Percentiles rank a stretch among this genome's conserved stretches.
Evolutionary conservation across 2,888 invertebrate genomes (phyloP).

Genomic region (Conops quadrifasciatus): DNA sequence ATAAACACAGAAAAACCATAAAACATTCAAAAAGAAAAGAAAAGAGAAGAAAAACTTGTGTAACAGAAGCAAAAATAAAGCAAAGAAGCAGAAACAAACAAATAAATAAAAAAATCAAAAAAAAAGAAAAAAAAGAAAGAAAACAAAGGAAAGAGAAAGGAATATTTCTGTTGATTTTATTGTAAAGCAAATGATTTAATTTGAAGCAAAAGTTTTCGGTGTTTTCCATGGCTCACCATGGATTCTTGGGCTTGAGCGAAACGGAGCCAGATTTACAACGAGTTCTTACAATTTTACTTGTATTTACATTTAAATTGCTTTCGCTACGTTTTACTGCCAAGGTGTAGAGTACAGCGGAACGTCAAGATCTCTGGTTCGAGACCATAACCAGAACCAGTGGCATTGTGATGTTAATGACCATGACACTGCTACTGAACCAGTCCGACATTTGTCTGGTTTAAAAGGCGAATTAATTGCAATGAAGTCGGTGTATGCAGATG

Average conservation of each 20-base stretch:
- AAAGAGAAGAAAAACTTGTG: too few relatives aligned
- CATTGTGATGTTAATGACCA: background rate
- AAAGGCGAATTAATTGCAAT: too few relatives aligned
- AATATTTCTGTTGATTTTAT: slow-evolving; percentile 48
- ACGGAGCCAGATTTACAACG: background rate
- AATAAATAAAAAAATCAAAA: slow-evolving; percentile 5
- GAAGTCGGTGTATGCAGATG: too few relatives aligned
- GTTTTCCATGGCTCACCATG: background rate
- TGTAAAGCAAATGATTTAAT: slow-evolving; percentile 55
- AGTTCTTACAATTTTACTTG: background rate
- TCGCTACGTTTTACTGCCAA: slow-evolving; percentile 14
- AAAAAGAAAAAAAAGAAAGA: background rate
- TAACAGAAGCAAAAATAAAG: background rate
- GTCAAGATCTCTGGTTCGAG: too few relatives aligned
- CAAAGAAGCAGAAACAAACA: background rate
- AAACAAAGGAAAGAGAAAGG: slow-evolving; percentile 38
- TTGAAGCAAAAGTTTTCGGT: slow-evolving; percentile 41
- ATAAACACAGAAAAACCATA: too few relatives aligned
- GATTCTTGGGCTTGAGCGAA: background rate
- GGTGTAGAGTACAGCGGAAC: slow-evolving; percentile 11
- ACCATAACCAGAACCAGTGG: background rate
- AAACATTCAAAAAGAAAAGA: too few relatives aligned
- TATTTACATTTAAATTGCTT: slow-evolving; percentile 20
- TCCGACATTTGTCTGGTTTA: too few relatives aligned
- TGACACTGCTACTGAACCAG: too few relatives aligned